Evolutionary conservation across 2,113 vertebrate genomes (phyloP).

Genomic region (Proterorhinus semilunaris): DNA sequence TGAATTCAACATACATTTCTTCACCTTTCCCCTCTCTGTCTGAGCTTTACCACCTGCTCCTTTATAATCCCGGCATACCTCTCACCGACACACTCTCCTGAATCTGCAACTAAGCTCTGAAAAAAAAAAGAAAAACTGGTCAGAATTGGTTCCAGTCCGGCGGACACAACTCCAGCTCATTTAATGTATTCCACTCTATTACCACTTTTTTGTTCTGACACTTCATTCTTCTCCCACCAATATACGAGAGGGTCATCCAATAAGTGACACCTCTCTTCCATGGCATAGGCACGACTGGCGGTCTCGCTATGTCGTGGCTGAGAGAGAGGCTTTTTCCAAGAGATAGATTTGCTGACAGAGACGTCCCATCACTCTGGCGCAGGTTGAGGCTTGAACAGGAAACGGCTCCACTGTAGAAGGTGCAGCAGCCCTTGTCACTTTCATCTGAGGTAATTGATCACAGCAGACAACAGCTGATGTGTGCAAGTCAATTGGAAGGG

Average conservation of each 20-base stretch:
- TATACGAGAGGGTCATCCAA: slow-evolving; percentile 76
- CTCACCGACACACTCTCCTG: slow-evolving; percentile 24
- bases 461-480: slow-evolving; percentile 71
- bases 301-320: slow-evolving; percentile 69
- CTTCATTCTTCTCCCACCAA: slow-evolving; percentile 74
- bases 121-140: slow-evolving; percentile 40
- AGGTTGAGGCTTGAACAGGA: slow-evolving; percentile 47
- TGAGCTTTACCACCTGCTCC: slow-evolving; percentile 1
- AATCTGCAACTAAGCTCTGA: slow-evolving; percentile 61
- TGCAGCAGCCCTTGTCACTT: slow-evolving; percentile 71
- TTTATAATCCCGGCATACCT: slow-evolving; percentile 40
- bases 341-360: slow-evolving; percentile 79
- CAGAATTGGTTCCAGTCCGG: slow-evolving; percentile 72
- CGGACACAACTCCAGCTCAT: slow-evolving; percentile 71
- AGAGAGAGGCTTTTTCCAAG: slow-evolving; percentile 66
- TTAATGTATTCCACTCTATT: slow-evolving; percentile 80
- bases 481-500: slow-evolving; percentile 67
- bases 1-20: slow-evolving; percentile 22
- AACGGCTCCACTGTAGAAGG: slow-evolving; percentile 68
- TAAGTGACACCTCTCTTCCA: slow-evolving; percentile 78
- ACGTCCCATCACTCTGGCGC: slow-evolving; percentile 62
- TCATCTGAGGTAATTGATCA: slow-evolving; percentile 78
- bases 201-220: slow-evolving; percentile 74
- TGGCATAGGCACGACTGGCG: slow-evolving; percentile 68
- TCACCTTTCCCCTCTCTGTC: slow-evolving; percentile 17